Conservation (phyloP, 2,113 vertebrate genomes). For the Cinclus mexicanus region DNA sequence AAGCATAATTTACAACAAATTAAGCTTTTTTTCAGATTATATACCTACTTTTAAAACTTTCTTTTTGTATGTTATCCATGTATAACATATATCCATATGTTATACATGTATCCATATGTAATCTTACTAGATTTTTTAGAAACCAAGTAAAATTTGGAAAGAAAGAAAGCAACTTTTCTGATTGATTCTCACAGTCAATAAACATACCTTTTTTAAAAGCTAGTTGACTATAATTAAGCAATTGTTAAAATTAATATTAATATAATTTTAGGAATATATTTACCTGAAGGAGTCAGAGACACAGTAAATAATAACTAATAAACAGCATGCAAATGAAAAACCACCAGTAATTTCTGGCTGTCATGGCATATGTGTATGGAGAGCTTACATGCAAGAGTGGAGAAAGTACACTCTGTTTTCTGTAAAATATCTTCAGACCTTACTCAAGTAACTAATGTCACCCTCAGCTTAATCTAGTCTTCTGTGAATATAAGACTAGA, state of each 20-base stretch:
- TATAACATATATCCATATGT: too few relatives aligned
- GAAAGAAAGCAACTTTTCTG: neutral
- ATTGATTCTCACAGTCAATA: neutral
- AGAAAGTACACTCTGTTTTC: rapidly evolving
- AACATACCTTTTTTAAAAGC: conserved; percentile 15
- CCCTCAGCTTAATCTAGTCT: neutral
- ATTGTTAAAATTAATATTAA: neutral
- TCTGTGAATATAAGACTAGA: neutral
- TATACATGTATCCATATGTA: too few relatives aligned
- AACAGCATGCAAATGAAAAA: neutral
- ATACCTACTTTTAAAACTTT: neutral
- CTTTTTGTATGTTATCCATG: neutral
- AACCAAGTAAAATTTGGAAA: neutral
- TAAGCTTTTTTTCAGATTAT: neutral
- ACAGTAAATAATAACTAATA: neutral
- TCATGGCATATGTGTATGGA: neutral
- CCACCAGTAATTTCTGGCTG: neutral
- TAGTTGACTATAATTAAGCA: neutral
- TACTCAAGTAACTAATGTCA: neutral
- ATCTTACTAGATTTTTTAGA: neutral
- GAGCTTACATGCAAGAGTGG: neutral
- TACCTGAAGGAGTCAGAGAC: neutral
- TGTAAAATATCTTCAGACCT: neutral
- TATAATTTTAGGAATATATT: neutral
- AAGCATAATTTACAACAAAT: neutral